These are phyloP conservation scores for Nephotettix cincticeps DNA, from an alignment of 1,140 invertebrate genomes.

Conservation along the genomic window DNA sequence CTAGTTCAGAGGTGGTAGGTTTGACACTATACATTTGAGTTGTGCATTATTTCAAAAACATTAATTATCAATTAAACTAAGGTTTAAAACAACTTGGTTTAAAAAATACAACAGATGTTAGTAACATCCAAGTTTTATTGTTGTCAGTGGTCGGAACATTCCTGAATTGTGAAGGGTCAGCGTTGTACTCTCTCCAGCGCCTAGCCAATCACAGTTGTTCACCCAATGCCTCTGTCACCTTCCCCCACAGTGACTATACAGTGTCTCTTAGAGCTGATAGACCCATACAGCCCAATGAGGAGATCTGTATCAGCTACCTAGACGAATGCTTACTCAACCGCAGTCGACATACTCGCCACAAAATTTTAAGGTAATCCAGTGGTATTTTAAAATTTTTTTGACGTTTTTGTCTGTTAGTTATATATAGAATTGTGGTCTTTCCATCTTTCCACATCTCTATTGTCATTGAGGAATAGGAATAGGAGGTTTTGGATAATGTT, in stretches of 20 bases:
- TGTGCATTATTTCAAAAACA: no score
- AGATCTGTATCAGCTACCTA: conserved; percentile 90
- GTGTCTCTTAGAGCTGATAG: conserved; percentile 72
- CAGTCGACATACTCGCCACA: conserved; percentile 83
- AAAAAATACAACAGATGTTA: no score
- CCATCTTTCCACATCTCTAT: no score
- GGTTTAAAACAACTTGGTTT: no score
- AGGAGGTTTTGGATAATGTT: no score
- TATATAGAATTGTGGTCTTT: no score
- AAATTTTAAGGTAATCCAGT: conserved; percentile 54
- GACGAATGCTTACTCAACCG: conserved; percentile 78
- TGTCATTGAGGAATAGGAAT: no score
- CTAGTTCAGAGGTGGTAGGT: no score
- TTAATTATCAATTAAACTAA: no score
- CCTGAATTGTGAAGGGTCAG: conserved; percentile 92
- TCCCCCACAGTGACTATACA: conserved; percentile 80
- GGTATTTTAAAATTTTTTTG: background rate
- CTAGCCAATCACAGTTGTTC: conserved; percentile 89
- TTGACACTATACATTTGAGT: no score
- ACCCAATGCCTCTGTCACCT: conserved; percentile 84
- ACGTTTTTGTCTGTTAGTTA: no score
- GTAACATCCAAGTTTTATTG: no score
- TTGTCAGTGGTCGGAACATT: conserved; percentile 79
- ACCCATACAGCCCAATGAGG: conserved; percentile 78
- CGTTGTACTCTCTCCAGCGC: conserved; percentile 82